Evolutionary conservation across 1,140 invertebrate species (phyloP).

Genomic region (Dufourea novaeangliae): DNA sequence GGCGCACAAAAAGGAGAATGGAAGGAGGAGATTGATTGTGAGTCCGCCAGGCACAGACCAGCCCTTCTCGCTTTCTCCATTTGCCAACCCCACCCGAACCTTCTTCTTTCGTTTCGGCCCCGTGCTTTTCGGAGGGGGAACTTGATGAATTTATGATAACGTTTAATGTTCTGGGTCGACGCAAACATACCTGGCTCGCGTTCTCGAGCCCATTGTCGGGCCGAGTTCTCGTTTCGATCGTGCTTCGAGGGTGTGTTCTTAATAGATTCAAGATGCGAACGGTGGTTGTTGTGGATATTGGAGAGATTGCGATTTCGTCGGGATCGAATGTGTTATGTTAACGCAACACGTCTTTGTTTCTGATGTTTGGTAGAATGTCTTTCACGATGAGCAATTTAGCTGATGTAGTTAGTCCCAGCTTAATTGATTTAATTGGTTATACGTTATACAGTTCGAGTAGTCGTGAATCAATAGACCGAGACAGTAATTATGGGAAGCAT

Average conservation of each 20-base stretch:
- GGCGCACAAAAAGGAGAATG: slow-evolving; percentile 9
- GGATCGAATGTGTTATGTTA: too few relatives aligned
- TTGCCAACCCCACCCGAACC: too few relatives aligned
- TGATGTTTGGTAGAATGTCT: too few relatives aligned
- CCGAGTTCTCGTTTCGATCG: neutral
- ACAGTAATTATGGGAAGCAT: too few relatives aligned
- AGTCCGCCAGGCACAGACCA: slow-evolving; percentile 28
- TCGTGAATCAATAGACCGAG: too few relatives aligned
- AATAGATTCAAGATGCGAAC: neutral
- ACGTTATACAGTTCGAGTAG: too few relatives aligned
- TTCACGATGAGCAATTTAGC: too few relatives aligned
- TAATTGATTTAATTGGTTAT: too few relatives aligned
- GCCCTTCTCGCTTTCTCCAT: slow-evolving; percentile 11
- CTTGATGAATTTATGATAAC: slow-evolving; percentile 47
- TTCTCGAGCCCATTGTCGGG: neutral
- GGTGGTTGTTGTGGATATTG: too few relatives aligned
- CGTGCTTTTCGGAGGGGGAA: neutral
- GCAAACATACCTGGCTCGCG: neutral
- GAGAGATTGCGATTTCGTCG: too few relatives aligned
- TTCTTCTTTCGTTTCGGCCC: neutral
- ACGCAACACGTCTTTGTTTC: too few relatives aligned
- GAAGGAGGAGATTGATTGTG: slow-evolving; percentile 56
- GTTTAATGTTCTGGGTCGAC: slow-evolving; percentile 1
- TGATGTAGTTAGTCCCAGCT: too few relatives aligned
- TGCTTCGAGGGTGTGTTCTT: neutral